A percentile compares a stretch with the other conserved stretches of the same genome.
Conservation (phyloP, 1,140 invertebrate species). For the Drosophila athabasca region DNA sequence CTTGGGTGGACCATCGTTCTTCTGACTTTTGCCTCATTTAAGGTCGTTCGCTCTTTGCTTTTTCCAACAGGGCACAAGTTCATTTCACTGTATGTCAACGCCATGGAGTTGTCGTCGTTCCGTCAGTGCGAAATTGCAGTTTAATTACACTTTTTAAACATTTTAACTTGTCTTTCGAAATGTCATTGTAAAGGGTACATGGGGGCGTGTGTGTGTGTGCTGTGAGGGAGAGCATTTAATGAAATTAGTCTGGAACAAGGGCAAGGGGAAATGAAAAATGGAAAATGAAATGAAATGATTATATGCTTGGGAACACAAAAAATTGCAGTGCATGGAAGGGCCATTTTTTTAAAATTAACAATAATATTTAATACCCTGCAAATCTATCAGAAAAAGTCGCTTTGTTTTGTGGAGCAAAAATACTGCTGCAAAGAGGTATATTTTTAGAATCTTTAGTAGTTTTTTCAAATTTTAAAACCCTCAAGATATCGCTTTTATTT, state of each 20-base stretch:
- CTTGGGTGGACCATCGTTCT: constrained; percentile 5
- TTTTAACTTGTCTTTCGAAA: constrained; percentile 48
- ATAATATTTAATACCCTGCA: too few relatives aligned
- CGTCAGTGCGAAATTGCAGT: constrained; percentile 48
- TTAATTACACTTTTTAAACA: constrained; percentile 57
- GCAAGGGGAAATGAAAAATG: too few relatives aligned
- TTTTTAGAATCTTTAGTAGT: too few relatives aligned
- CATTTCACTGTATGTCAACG: constrained; percentile 46
- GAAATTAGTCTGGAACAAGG: constrained; percentile 28
- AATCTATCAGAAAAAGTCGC: too few relatives aligned
- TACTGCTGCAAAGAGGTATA: too few relatives aligned
- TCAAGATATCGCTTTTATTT: too few relatives aligned
- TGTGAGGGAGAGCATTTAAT: constrained; percentile 29
- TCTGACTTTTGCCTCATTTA: constrained; percentile 44
- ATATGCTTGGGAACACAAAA: too few relatives aligned
- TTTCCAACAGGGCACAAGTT: constrained; percentile 13
- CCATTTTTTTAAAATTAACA: too few relatives aligned
- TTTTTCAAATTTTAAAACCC: too few relatives aligned
- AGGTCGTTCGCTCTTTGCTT: constrained; percentile 23
- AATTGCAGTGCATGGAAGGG: too few relatives aligned
- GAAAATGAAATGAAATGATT: too few relatives aligned
- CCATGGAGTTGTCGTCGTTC: constrained; percentile 10
- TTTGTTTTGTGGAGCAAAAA: too few relatives aligned
- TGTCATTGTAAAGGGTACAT: constrained; percentile 26
- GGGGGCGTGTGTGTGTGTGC: background rate